phyloP scores from a whole-genome alignment of 2,888 invertebrate species.

The Drosophila paracracens region DNA sequence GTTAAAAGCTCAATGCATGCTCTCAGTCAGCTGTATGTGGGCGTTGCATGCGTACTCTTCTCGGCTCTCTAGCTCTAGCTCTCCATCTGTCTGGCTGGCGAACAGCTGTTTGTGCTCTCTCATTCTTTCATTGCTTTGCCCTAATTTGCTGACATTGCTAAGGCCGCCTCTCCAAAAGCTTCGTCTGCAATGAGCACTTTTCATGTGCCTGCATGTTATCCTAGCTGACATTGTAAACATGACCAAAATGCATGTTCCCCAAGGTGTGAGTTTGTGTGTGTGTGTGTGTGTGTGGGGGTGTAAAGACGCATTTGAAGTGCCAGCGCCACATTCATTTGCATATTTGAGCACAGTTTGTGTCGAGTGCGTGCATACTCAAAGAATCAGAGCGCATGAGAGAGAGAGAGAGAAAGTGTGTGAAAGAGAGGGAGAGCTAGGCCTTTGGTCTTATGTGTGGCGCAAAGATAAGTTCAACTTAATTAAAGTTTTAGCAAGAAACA shows the following conservation, averaged over 20 bases:
- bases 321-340: slow-evolving; percentile 74
- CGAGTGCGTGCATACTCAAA: slow-evolving; percentile 44
- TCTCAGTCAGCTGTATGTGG: slow-evolving; percentile 56
- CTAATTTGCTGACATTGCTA: slow-evolving; percentile 72
- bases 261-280: slow-evolving; percentile 47
- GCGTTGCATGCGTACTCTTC: slow-evolving; percentile 44
- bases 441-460: slow-evolving; percentile 68
- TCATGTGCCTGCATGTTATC: slow-evolving; percentile 66
- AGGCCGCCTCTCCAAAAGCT: slow-evolving; percentile 60
- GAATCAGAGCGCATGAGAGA: slow-evolving; percentile 13
- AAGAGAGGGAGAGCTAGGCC: not conserved
- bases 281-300: slow-evolving; percentile 44
- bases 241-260: slow-evolving; percentile 76
- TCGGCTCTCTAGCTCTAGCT: not conserved
- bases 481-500: slow-evolving; percentile 70
- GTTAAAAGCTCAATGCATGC: slow-evolving; percentile 45
- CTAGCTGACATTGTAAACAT: slow-evolving; percentile 78
- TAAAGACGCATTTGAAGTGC: slow-evolving; percentile 71
- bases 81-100: slow-evolving; percentile 16
- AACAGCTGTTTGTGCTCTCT: slow-evolving; percentile 68
- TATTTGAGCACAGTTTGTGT: slow-evolving; percentile 63
- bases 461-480: slow-evolving; percentile 78
- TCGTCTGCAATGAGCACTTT: slow-evolving; percentile 37
- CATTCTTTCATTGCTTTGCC: slow-evolving; percentile 46
- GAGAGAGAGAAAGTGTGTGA: slow-evolving; percentile 8